phyloP scores from a whole-genome alignment of 2,888 invertebrate species.

The Troides oblongomaculatus region DNA sequence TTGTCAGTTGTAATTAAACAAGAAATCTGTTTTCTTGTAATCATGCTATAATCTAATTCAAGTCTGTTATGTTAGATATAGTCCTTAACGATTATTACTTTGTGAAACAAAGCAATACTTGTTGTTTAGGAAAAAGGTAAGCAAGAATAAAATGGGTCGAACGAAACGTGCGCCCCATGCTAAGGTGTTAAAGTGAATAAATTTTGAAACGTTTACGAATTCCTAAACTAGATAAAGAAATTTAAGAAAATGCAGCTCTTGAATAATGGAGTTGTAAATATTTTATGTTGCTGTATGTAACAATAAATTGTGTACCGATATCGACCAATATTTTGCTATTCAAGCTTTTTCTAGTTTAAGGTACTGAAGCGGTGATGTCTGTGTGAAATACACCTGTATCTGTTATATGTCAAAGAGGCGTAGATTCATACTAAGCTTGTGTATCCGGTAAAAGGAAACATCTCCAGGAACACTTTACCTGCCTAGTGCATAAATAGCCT shows the following conservation, averaged over 20 bases:
- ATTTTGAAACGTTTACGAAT: constrained; percentile 18
- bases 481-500: too few species aligned
- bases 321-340: too few species aligned
- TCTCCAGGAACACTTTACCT: too few species aligned
- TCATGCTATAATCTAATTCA: not conserved
- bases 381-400: too few species aligned
- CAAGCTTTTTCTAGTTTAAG: too few species aligned
- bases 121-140: constrained; percentile 17
- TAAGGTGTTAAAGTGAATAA: constrained; percentile 21
- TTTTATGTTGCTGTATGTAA: not conserved
- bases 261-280: constrained; percentile 4
- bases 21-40: not conserved
- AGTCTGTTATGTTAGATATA: not conserved
- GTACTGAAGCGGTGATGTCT: too few species aligned
- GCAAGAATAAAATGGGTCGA: constrained; percentile 9
- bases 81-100: not conserved
- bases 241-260: constrained; percentile 16
- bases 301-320: too few species aligned
- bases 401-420: too few species aligned
- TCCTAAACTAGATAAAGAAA: constrained; percentile 20
- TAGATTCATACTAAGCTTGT: too few species aligned
- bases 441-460: too few species aligned
- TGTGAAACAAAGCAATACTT: not conserved
- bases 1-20: too few species aligned
- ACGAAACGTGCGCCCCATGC: constrained; percentile 14